These are phyloP conservation scores for Porites divaricata DNA, from an alignment of 92 coral and sea anemone genomes.

Conservation along the genomic window DNA sequence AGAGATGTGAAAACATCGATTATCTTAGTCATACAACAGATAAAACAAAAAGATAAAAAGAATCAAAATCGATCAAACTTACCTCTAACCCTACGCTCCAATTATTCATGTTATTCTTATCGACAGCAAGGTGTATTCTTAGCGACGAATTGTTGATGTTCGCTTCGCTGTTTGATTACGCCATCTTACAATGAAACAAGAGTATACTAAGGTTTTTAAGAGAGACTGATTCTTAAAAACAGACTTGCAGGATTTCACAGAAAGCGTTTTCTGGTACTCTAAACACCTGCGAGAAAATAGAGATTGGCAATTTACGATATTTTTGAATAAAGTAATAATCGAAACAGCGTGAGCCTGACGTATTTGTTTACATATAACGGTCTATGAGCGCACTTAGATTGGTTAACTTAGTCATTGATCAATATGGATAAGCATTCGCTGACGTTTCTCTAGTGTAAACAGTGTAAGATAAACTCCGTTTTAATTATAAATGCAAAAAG, in stretches of 20 bases:
- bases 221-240: too few relatives aligned
- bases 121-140: neutral
- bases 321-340: conserved; percentile 7
- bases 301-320: neutral
- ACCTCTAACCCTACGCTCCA: neutral
- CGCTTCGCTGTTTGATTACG: neutral
- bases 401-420: neutral
- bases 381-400: neutral
- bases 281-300: conserved; percentile 4
- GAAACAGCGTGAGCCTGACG: neutral
- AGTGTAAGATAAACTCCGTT: conserved; percentile 2
- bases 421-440: neutral
- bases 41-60: neutral
- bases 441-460: conserved; percentile 1
- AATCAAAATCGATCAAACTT: neutral
- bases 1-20: neutral
- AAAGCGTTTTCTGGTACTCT: too few relatives aligned
- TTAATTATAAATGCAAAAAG: neutral
- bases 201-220: too few relatives aligned
- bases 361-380: neutral
- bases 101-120: neutral
- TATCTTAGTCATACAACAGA: neutral
- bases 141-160: neutral
- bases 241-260: too few relatives aligned
- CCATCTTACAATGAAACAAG: neutral